Evolutionary conservation across 2,888 invertebrate genomes (phyloP), one percentile per base, ranked within the genome.

Genomic region (Mesochorus sp.): DNA sequence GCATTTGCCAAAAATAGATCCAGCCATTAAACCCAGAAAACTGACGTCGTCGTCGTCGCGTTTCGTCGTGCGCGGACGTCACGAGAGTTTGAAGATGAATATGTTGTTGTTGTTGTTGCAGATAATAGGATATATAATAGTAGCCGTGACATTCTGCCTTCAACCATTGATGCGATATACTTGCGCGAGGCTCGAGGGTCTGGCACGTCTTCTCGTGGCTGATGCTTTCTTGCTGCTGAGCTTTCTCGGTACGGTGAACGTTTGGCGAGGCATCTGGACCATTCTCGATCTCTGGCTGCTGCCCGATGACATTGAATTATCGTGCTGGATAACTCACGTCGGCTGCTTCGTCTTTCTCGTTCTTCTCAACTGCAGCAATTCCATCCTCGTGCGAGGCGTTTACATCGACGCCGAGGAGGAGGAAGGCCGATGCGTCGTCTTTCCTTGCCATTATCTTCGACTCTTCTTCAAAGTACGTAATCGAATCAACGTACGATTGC

Each of bases 201-300:
- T 95, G 3, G 88, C 93, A 6, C 92, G 96, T 76, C 92, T 97
- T 21, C 88, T 95, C 34, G 92, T 95, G 0, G 96, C 96, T 19
- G 97, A 97, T 88, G 88, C 94, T 8, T 96, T 96, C 91, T 94
- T 96, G 79, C 92, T 97, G 76, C 91, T 96, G 80, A 95, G 95
- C 39, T 95, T 96, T 88, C 89, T 95, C 79, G 96, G 96, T 10
- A 96, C 96, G 0, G 95, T 97, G 64, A 97, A 97, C 90, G 95
- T 97, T 8, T 97, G 97, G 97, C 93, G 97, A 51, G 97, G 97
- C 10, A 93, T 97, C 70, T 97, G 97, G 97, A 95, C 94, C 80
- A 91, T 96, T 71, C 92, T 97, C 21, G 96, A 97, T 90, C 91
- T 95, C 37, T 96, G 96, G 91, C 93, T 97, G 80, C 79, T 92